Conservation (phyloP, 2,888 invertebrate species). For the Antitype chi region DNA sequence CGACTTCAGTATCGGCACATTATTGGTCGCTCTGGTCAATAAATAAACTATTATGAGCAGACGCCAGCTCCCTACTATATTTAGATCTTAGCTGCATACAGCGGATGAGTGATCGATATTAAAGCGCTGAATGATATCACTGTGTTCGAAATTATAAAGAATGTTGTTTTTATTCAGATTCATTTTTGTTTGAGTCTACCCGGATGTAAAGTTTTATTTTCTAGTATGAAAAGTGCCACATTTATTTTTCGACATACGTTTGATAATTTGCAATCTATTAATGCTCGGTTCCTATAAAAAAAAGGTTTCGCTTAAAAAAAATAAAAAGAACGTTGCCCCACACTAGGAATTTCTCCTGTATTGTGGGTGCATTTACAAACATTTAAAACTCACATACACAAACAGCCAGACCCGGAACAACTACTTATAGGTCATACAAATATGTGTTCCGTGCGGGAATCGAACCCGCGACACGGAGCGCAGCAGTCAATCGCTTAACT, state of each 20-base stretch:
- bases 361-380: too few relatives aligned
- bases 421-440: too few relatives aligned
- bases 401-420: too few relatives aligned
- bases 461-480: too few relatives aligned
- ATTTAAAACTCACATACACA: too few relatives aligned
- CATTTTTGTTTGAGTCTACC: background rate
- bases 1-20: slow-evolving; percentile 24
- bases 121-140: slow-evolving; percentile 50
- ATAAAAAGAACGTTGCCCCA: too few relatives aligned
- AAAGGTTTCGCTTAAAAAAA: too few relatives aligned
- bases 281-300: too few relatives aligned
- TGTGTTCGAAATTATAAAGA: slow-evolving; percentile 29
- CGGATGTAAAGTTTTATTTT: too few relatives aligned
- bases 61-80: slow-evolving; percentile 40
- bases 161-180: slow-evolving; percentile 1
- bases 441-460: too few relatives aligned
- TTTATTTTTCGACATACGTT: background rate
- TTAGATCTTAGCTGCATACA: slow-evolving; percentile 48
- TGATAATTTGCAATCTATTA: background rate
- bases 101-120: slow-evolving; percentile 52
- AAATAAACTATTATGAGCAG: slow-evolving; percentile 52
- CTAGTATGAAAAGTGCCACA: background rate
- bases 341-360: too few relatives aligned
- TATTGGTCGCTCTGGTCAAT: slow-evolving; percentile 49
- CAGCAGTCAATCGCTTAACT: too few relatives aligned